Conservation (phyloP, 2,113 vertebrate species). For the Vombatus ursinus region DNA sequence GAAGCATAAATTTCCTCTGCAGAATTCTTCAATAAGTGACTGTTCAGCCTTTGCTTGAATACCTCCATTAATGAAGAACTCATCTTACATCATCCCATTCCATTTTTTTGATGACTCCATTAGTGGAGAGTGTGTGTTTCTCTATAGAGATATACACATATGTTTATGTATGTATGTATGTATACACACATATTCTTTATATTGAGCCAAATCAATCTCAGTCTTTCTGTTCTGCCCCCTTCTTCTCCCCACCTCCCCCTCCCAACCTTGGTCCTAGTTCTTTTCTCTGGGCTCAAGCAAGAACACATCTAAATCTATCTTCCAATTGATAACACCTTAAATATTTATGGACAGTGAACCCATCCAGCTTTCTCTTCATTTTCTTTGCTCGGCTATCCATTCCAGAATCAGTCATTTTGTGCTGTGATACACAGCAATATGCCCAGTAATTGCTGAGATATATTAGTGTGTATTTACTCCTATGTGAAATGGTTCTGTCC, state of each 20-base stretch:
- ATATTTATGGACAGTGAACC: not conserved
- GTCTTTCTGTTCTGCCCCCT: no score
- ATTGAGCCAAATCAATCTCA: not conserved
- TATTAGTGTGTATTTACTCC: conserved; percentile 2
- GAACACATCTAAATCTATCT: not conserved
- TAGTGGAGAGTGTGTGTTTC: not conserved
- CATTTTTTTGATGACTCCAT: not conserved
- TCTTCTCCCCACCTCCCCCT: not conserved
- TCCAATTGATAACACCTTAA: not conserved
- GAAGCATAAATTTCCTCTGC: not conserved
- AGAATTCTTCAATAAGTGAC: not conserved
- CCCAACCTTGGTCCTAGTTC: not conserved
- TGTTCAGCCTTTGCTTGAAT: not conserved
- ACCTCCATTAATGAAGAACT: not conserved
- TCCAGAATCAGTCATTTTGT: not conserved
- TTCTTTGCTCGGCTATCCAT: not conserved
- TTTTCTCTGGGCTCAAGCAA: not conserved
- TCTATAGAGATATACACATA: not conserved
- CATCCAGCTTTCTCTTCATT: not conserved
- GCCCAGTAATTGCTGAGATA: not conserved
- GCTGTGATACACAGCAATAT: not conserved
- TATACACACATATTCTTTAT: not conserved
- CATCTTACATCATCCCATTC: not conserved
- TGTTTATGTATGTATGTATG: not conserved
- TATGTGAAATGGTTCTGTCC: not conserved